phyloP scores from a whole-genome alignment of 2,113 vertebrate genomes.

The Todiramphus chloris region DNA sequence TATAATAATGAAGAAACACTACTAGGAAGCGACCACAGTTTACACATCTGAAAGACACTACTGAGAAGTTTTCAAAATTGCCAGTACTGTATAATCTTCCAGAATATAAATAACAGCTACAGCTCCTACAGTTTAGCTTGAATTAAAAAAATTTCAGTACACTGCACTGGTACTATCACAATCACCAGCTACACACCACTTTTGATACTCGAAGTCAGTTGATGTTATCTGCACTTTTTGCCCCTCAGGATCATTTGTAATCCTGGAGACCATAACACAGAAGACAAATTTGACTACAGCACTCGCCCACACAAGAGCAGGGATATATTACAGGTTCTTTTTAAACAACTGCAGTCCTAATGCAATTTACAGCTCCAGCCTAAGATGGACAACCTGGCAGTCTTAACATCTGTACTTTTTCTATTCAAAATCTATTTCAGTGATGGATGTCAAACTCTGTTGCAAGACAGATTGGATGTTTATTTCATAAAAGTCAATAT shows the following conservation, averaged over 20 bases:
- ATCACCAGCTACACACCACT: neutral
- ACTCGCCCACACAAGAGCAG: neutral
- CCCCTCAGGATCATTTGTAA: neutral
- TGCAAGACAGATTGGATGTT: conserved; percentile 27
- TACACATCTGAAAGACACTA: neutral
- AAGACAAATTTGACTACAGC: neutral
- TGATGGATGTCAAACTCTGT: neutral
- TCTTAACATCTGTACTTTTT: neutral
- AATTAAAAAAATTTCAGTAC: neutral
- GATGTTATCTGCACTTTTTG: neutral
- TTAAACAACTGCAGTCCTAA: neutral
- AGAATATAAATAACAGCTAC: neutral
- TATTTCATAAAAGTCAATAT: conserved; percentile 52
- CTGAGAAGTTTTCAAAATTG: neutral
- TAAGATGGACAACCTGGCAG: neutral
- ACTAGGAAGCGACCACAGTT: neutral
- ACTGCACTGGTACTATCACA: neutral
- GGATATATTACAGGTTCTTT: conserved; percentile 18
- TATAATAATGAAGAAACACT: neutral
- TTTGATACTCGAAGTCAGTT: neutral
- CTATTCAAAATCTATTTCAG: conserved; percentile 1
- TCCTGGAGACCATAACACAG: neutral
- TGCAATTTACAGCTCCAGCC: neutral
- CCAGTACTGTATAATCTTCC: neutral
- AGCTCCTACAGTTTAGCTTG: neutral